Base-by-base conservation (phyloP, 2,888 invertebrate species). In the Lasioglossum vierecki region DNA sequence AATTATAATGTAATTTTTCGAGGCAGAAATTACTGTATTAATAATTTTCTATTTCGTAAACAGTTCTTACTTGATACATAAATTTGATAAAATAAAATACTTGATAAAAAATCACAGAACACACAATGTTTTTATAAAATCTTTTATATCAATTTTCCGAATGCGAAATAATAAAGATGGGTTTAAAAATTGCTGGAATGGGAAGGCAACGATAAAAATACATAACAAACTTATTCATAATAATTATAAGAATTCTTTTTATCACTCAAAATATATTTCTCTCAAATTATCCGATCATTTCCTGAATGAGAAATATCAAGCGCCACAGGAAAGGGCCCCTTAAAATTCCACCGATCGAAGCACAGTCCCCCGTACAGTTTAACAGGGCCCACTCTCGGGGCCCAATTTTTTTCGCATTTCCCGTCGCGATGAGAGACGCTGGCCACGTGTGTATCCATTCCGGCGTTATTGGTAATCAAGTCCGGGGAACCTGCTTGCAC, bases 401-500 rank as follows among this genome's bases (percentile, higher is more conserved):
- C 26, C 60, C 26, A 26, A 26, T 74, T 79, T 74, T 79, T 63
- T 46, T 72, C 79, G 18, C 68, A 35, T 80, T 68, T 70, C 79
- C 72, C 44, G 13, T 5, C 60, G n/a, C n/a, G 74, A 68, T 81
- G 86, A 91, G 88, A 89, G 83, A 85, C 85, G 66, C 90, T 88
- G 90, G 71, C 79, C 44, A 68, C 68, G 73, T 53, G 80, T 82
- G 79, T 82, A 78, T 74, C 72, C 84, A 84, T 74, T 76, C 80
- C 83, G 78, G 85, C 88, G 91, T 87, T 92, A 93, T 93, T 91
- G 92, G 91, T 90, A 93, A 92, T 93, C 92, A 92, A 88, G 91
- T 72, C 82, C 74, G 83, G 80, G 85, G 83, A 89, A 88, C 89
- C 89, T 68, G 82, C 87, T 86, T 75, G 89, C 88, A 88, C 88